Percentiles rank a stretch among this genome's conserved stretches.
Evolutionary conservation across 2,797 vertebrate species (phyloP).

Genomic region (Poecilia picta): DNA sequence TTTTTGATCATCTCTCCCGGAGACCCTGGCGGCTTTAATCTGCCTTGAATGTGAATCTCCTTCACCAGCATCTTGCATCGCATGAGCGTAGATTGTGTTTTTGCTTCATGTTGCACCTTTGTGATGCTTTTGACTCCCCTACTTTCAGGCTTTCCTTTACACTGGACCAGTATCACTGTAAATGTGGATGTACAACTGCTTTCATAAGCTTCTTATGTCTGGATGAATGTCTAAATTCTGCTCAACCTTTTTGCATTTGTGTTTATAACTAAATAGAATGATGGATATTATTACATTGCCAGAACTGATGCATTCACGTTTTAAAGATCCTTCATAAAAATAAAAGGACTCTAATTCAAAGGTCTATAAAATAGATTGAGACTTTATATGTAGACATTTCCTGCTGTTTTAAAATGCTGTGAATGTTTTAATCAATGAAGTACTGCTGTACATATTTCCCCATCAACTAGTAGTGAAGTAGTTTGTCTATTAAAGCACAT

Average conservation of each 20-base stretch:
- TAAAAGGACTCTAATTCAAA: conserved; percentile 2
- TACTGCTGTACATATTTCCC: not conserved
- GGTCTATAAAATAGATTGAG: conserved; percentile 1
- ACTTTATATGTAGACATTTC: not conserved
- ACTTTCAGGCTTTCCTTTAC: conserved; percentile 58
- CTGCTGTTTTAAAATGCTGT: conserved; percentile 5
- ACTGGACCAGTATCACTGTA: conserved; percentile 57
- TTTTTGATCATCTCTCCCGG: conserved; percentile 65
- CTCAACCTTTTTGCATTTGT: conserved; percentile 3
- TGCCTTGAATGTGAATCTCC: conserved; percentile 79
- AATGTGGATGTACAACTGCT: conserved; percentile 23
- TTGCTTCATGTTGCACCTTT: conserved; percentile 2
- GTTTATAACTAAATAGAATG: conserved; percentile 12
- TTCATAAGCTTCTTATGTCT: conserved; percentile 5
- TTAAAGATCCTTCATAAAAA: conserved; percentile 4
- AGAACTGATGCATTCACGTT: conserved; percentile 15
- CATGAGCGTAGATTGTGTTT: conserved; percentile 54
- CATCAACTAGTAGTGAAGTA: conserved; percentile 12
- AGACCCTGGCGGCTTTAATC: conserved; percentile 55
- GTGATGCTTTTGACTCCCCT: not conserved
- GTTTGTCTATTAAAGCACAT: conserved; percentile 12
- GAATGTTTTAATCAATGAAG: not conserved
- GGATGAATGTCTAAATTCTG: conserved; percentile 4
- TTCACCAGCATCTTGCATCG: conserved; percentile 78
- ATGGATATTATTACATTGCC: conserved; percentile 20